phyloP scores from a whole-genome alignment of 2,797 vertebrate genomes.

The Anguilla pacifica region DNA sequence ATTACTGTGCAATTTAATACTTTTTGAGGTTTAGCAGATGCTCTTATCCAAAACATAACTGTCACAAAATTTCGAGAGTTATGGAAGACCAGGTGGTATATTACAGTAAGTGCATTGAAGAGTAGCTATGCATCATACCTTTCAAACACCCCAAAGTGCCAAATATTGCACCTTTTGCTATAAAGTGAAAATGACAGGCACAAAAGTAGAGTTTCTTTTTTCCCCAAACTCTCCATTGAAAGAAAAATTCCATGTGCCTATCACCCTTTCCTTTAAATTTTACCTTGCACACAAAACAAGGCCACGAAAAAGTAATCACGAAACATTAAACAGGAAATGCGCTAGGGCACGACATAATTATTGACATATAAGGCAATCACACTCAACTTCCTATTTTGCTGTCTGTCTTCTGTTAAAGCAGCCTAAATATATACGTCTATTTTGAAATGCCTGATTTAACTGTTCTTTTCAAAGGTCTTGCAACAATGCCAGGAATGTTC shows the following conservation, averaged over 20 bases:
- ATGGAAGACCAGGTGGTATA: neutral
- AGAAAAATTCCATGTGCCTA: neutral
- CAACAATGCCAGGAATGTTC: slow-evolving; percentile 62
- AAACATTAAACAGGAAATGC: slow-evolving; percentile 49
- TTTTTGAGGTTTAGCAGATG: neutral
- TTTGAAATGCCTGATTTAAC: neutral
- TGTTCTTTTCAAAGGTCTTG: slow-evolving; percentile 21
- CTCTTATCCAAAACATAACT: neutral
- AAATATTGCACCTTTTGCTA: neutral
- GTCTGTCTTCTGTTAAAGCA: slow-evolving; percentile 1
- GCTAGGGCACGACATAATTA: slow-evolving; percentile 54
- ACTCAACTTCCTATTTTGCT: slow-evolving; percentile 52
- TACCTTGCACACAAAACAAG: neutral
- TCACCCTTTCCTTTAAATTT: neutral
- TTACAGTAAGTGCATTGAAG: slow-evolving; percentile 18
- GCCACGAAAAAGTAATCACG: neutral
- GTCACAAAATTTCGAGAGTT: neutral
- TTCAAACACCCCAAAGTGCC: neutral
- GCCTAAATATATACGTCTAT: neutral
- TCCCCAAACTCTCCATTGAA: neutral
- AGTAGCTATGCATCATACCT: slow-evolving; percentile 29
- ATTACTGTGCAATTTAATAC: neutral
- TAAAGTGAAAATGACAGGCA: neutral
- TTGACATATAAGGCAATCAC: slow-evolving; percentile 55
- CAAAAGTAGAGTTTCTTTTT: neutral